A percentile compares a stretch with the other conserved stretches of the same genome.
Evolutionary conservation across 1,140 invertebrate genomes (phyloP).

Genomic region (Galendromus occidentalis): DNA sequence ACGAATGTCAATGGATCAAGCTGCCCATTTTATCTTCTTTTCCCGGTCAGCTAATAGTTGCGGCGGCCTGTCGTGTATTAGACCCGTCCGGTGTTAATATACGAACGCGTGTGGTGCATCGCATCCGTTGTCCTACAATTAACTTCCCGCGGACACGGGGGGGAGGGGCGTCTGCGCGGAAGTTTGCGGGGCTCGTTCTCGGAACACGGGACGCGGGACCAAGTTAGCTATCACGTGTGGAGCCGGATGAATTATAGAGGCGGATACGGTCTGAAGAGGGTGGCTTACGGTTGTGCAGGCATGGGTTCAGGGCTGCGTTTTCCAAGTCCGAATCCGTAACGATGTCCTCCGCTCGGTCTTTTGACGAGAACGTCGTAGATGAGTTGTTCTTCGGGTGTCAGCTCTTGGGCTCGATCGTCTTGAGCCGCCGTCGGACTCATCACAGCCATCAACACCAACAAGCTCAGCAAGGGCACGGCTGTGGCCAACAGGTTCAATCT

Average conservation of each 20-base stretch:
- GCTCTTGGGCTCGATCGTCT: background rate
- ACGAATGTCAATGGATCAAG: too few relatives aligned
- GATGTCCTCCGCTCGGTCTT: background rate
- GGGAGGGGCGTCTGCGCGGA: background rate
- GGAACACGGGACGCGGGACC: background rate
- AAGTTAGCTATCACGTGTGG: background rate
- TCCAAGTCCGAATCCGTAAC: slow-evolving; percentile 4
- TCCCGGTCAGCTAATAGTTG: too few relatives aligned
- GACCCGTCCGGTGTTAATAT: too few relatives aligned
- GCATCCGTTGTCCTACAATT: background rate
- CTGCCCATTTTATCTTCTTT: too few relatives aligned
- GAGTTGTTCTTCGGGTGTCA: background rate
- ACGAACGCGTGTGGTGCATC: too few relatives aligned
- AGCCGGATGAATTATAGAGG: background rate
- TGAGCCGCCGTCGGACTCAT: background rate
- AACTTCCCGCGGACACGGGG: background rate
- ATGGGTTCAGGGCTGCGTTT: slow-evolving; percentile 1
- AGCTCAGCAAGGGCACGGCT: too few relatives aligned
- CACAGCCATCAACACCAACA: too few relatives aligned
- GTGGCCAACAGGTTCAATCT: too few relatives aligned
- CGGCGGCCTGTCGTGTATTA: too few relatives aligned
- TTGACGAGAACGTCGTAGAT: slow-evolving; percentile 5
- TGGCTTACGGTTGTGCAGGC: background rate
- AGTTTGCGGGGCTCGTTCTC: background rate
- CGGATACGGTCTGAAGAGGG: background rate